These are phyloP conservation scores for Tholera decimalis DNA, from an alignment of 2,888 invertebrate genomes.

Conservation along the genomic window DNA sequence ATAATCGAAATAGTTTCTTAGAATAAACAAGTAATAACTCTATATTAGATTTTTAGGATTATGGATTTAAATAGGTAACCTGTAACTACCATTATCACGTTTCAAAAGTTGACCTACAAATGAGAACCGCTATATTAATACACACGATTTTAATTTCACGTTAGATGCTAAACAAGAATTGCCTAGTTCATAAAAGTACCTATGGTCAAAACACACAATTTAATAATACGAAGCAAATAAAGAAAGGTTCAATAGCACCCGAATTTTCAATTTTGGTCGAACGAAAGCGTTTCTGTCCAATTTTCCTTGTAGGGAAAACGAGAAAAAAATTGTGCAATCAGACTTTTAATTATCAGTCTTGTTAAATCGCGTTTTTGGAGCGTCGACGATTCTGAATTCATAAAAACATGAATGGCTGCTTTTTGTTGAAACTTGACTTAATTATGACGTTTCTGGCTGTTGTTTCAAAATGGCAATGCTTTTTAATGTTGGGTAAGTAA, in stretches of 20 bases:
- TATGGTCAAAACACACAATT: conserved; percentile 33
- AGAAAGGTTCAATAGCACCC: conserved; percentile 20
- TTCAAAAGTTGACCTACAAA: background rate
- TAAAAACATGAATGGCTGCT: conserved; percentile 33
- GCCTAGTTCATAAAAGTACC: conserved; percentile 10
- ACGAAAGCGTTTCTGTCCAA: conserved; percentile 59
- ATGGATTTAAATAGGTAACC: background rate
- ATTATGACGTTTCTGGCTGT: conserved; percentile 32
- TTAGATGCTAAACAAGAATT: background rate
- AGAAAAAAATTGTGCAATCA: conserved; percentile 66
- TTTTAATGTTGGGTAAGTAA: background rate
- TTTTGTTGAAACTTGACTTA: conserved; percentile 40
- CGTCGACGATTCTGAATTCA: conserved; percentile 44
- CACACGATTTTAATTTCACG: conserved; percentile 5
- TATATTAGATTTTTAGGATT: background rate
- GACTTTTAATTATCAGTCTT: conserved; percentile 73
- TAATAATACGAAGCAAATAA: conserved; percentile 42
- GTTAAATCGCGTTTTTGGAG: conserved; percentile 66
- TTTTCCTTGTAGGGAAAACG: conserved; percentile 67
- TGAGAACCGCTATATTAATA: conserved; percentile 5
- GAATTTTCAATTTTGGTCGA: conserved; percentile 56
- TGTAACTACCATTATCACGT: too few relatives aligned
- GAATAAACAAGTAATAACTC: background rate
- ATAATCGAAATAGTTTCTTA: too few relatives aligned
- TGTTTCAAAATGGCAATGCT: conserved; percentile 27